Evolutionary conservation across 37 sponge, comb jelly and placozoan genomes (phyloP), one percentile per base, ranked within the genome.

Genomic region (Axinella damicornis): DNA sequence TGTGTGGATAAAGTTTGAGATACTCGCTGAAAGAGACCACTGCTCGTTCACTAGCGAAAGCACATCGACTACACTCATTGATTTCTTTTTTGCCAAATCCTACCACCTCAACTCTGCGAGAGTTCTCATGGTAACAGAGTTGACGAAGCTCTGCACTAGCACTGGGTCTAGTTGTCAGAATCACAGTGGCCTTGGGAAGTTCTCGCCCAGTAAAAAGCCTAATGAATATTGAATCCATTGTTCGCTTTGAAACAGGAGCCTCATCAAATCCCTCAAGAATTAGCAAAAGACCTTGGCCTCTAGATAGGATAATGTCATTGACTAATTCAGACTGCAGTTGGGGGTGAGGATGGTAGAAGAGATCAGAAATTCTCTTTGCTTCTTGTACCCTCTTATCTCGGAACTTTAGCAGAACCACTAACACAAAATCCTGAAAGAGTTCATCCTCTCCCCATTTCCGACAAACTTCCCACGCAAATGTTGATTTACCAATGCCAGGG

Each of bases 261-360:
- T 83, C 84, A 53, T 83, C 75, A 74, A 74, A 74, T 15, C 84
- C 84, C 24, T 83, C 84, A 27, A 83, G 67, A 2, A 83, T 52
- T 5, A 83, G 38, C 32, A 83, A 53, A 12, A 73, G 19, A 0
- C 67, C 57, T 0, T 59, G 18, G 22, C 84, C 84, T 21, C 64
- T n/a, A 32, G 37, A 65, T 16, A 27, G 5, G 46, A 46, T 46
- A 9, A 46, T 46, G 32, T 74, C 33, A 11, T 46, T n/a, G 0
- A 19, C 33, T 22, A 83, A 67, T 2, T 11, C 20, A 2, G 9
- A 20, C 34, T 41, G 65, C 11, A 53, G 11, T 5, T 62, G 36
- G 19, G 5, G 9, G 31, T 71, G 46, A 1, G 34, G 61, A 37
- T 74, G 57, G 15, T 54, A 33, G 39, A 74, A 64, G 13, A 83